Conservation (phyloP, 2,113 vertebrate species). For the Lophochroa leadbeateri region DNA sequence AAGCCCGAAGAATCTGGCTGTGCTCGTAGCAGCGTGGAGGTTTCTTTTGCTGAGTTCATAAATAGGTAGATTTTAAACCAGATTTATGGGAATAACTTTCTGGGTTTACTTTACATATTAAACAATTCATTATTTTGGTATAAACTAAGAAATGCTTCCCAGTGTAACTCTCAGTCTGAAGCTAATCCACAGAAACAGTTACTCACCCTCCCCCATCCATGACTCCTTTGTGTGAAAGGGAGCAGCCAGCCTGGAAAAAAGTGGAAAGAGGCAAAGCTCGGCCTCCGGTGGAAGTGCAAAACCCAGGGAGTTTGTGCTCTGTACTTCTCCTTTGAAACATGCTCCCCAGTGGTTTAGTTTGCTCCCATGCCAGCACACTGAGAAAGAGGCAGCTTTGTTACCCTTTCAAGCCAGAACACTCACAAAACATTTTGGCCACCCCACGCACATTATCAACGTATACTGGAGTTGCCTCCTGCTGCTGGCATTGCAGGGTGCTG, state of each 20-base stretch:
- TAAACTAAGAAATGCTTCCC: background rate
- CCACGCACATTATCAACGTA: constrained; percentile 40
- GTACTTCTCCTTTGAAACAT: constrained; percentile 7
- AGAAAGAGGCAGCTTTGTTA: constrained; percentile 57
- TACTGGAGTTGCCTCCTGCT: constrained; percentile 15
- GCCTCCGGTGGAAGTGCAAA: background rate
- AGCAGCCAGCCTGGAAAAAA: background rate
- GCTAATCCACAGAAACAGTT: background rate
- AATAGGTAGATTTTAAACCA: constrained; percentile 6
- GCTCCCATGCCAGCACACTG: background rate
- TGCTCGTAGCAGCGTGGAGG: background rate
- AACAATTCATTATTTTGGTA: constrained; percentile 1
- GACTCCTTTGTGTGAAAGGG: background rate
- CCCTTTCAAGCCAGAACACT: background rate
- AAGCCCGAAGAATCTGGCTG: background rate
- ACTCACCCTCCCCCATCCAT: background rate
- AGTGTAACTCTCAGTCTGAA: constrained; percentile 2
- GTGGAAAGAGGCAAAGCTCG: constrained; percentile 1
- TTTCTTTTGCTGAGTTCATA: constrained; percentile 18
- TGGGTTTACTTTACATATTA: background rate
- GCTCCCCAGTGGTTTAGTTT: constrained; percentile 30
- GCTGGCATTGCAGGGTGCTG: constrained; percentile 1
- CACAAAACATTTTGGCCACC: constrained; percentile 38
- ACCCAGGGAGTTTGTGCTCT: background rate
- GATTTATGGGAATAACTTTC: background rate